Conservation (phyloP, 2,888 invertebrate genomes). For the Gnatocerus cornutus region DNA sequence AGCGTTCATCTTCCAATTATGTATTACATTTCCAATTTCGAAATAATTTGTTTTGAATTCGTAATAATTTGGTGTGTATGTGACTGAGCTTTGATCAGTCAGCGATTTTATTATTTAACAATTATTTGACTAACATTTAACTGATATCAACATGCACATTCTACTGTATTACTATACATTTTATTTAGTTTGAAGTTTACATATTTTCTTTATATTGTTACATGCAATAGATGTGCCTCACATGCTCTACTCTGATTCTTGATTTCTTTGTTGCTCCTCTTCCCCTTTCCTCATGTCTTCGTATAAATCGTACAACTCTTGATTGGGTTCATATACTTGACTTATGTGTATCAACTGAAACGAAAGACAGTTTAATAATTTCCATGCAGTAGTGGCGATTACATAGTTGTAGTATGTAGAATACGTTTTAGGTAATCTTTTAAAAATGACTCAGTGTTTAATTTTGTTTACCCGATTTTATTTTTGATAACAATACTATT, state of each 20-base stretch:
- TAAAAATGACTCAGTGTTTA: background rate
- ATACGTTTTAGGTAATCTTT: constrained; percentile 5
- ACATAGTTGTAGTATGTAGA: constrained; percentile 55
- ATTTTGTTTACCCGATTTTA: constrained; percentile 15
- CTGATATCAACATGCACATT: constrained; percentile 6
- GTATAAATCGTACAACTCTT: constrained; percentile 62
- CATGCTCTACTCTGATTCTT: constrained; percentile 15
- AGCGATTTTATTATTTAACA: background rate
- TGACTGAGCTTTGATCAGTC: too few relatives aligned
- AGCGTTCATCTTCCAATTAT: too few relatives aligned
- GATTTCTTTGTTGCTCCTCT: constrained; percentile 13
- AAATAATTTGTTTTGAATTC: too few relatives aligned
- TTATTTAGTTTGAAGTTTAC: background rate
- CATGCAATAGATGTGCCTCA: constrained; percentile 19
- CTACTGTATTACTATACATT: constrained; percentile 2
- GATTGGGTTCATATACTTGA: constrained; percentile 61
- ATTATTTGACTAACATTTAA: background rate
- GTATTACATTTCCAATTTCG: too few relatives aligned
- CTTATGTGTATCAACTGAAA: constrained; percentile 60
- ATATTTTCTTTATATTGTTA: background rate
- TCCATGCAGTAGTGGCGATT: constrained; percentile 36
- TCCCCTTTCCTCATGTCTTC: constrained; percentile 60
- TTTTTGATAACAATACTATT: constrained; percentile 10
- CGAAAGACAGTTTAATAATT: constrained; percentile 21
- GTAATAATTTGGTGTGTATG: too few relatives aligned